Conservation (phyloP, 2,888 invertebrate species). For the Thecophora atra region DNA sequence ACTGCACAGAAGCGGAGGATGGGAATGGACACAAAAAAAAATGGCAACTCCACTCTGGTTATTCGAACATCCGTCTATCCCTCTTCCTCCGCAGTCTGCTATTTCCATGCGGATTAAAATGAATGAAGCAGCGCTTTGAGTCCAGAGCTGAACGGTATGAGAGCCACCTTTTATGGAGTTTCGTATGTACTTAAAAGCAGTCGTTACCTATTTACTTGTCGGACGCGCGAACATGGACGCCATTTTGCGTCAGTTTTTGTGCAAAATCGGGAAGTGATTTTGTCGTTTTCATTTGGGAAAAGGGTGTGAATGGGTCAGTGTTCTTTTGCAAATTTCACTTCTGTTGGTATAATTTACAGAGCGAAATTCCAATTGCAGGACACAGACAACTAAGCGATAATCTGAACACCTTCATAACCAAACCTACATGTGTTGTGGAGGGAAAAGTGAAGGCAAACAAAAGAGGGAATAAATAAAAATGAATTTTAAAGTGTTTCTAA, state of each 20-base stretch:
- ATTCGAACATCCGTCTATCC: background rate
- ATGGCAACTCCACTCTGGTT: background rate
- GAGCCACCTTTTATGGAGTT: no score
- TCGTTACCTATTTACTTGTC: constrained; percentile 22
- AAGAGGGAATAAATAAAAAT: no score
- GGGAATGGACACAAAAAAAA: background rate
- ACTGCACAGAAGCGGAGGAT: background rate
- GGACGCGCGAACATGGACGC: constrained; percentile 12
- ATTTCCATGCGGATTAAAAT: background rate
- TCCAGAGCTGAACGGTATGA: background rate
- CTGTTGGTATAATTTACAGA: no score
- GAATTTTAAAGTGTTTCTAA: no score
- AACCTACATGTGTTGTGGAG: no score
- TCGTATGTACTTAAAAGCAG: background rate
- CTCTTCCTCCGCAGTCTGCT: background rate
- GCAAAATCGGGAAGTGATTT: constrained; percentile 11
- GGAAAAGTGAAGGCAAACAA: no score
- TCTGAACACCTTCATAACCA: no score
- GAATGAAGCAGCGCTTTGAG: background rate
- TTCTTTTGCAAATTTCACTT: constrained; percentile 6
- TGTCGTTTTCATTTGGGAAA: constrained; percentile 37
- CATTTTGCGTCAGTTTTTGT: constrained; percentile 11
- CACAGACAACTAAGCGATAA: no score
- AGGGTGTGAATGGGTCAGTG: constrained; percentile 48
- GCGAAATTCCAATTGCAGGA: no score